Conservation (phyloP, 35 echinoderm and acorn worm genomes). For the Stichopus chloronotus region DNA sequence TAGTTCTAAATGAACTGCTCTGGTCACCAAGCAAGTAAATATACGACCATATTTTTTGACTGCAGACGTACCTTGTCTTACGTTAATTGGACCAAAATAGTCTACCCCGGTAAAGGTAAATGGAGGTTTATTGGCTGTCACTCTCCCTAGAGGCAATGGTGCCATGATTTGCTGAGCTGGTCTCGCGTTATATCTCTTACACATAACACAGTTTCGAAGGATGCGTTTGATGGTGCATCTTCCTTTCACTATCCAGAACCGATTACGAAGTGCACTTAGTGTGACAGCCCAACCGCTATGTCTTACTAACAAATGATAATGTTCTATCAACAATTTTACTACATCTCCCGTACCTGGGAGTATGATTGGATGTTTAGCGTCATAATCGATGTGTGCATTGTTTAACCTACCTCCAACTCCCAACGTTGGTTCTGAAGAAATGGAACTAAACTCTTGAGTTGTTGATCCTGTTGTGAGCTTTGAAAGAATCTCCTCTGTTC, state of each 20-base stretch:
- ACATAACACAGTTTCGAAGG: constrained; percentile 11
- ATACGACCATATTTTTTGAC: constrained; percentile 52
- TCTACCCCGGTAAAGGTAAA: constrained; percentile 55
- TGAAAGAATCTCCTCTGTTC: constrained; percentile 47
- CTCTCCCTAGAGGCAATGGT: neutral
- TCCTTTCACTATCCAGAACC: constrained; percentile 54
- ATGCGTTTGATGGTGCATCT: neutral
- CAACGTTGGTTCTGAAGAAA: constrained; percentile 12
- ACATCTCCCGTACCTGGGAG: constrained; percentile 14
- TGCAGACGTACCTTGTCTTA: constrained; percentile 12
- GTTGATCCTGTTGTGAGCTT: constrained; percentile 31
- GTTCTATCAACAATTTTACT: neutral
- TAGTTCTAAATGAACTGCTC: constrained; percentile 52
- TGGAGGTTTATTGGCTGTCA: constrained; percentile 47
- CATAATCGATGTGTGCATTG: constrained; percentile 44
- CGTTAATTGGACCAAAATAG: constrained; percentile 58
- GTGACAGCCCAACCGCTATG: constrained; percentile 53
- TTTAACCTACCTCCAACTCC: constrained; percentile 66
- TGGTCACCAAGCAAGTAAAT: constrained; percentile 38
- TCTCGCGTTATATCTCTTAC: constrained; percentile 34
- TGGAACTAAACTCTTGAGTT: constrained; percentile 37
- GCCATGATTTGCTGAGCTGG: constrained; percentile 49
- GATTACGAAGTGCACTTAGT: constrained; percentile 19
- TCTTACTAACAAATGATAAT: constrained; percentile 14
- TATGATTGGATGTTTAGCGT: constrained; percentile 70